Conservation (phyloP, 2,797 vertebrate genomes). For the Pampus argenteus region DNA sequence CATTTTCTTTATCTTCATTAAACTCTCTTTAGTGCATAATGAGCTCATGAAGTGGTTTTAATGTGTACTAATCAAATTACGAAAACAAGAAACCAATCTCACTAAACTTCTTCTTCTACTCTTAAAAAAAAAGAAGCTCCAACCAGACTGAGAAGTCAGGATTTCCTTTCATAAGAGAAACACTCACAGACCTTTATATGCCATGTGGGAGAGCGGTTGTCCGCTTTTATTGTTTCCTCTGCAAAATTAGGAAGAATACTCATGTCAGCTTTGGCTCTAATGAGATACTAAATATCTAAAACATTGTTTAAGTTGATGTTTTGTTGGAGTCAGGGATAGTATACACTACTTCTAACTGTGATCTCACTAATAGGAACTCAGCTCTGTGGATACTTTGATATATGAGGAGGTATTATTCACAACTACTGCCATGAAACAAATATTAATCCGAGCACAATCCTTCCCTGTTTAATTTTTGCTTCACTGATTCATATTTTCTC, state of each 20-base stretch:
- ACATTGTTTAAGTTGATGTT: conserved; percentile 60
- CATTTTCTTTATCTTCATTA: conserved; percentile 14
- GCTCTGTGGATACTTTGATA: conserved; percentile 46
- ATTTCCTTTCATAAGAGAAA: conserved; percentile 42
- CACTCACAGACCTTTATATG: conserved; percentile 60
- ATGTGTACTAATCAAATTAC: conserved; percentile 54
- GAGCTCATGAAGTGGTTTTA: conserved; percentile 18
- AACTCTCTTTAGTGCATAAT: background rate
- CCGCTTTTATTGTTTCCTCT: conserved; percentile 72
- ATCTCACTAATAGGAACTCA: conserved; percentile 49
- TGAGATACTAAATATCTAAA: conserved; percentile 63
- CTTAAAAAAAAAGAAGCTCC: conserved; percentile 20
- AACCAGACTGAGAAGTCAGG: conserved; percentile 48
- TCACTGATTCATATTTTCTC: conserved; percentile 44
- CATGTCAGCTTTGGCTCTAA: conserved; percentile 45
- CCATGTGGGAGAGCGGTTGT: conserved; percentile 40
- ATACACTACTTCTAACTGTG: conserved; percentile 28
- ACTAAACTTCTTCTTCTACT: conserved; percentile 29
- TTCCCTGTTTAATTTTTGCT: conserved; percentile 38
- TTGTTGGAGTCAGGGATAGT: conserved; percentile 25
- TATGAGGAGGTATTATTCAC: conserved; percentile 20
- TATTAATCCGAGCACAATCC: conserved; percentile 51
- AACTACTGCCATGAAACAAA: conserved; percentile 47
- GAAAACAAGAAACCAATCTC: conserved; percentile 36
- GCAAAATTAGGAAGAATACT: conserved; percentile 42